Evolutionary conservation across 2,797 vertebrate genomes (phyloP), one percentile per base, ranked within the genome.

Genomic region (Erpetoichthys calabaricus): DNA sequence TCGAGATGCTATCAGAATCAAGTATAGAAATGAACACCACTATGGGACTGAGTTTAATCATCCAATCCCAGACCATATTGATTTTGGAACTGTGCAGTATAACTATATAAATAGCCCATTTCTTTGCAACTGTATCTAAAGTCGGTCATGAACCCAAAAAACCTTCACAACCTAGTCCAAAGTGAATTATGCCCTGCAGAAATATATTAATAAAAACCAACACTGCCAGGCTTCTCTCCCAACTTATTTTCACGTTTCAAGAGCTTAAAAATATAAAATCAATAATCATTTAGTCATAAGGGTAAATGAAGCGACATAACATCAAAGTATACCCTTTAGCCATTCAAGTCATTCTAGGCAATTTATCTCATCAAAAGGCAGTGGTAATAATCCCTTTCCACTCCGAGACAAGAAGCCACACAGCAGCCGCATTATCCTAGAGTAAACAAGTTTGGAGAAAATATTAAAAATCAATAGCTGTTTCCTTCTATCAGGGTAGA

Each of bases 201-300:
- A 88, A 87, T 80, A 84, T 82, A 86, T 89, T 87, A 87, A 87
- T 84, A 81, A 84, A 25, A 89, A 75, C 77, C 72, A 85, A 86
- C 84, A 76, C 70, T 84, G 82, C 75, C 71, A 52, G 77, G 74
- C 77, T 84, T 81, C 80, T 84, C 78, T 66, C 77, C 79, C 74
- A 79, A 85, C 82, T 82, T 82, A 86, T 85, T 87, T 90, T 87
- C 86, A 84, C 79, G 73, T 89, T 87, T 84, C 85, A 81, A 81
- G 86, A 80, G 80, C 72, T 81, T 81, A 83, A 81, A 86, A 88
- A 90, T 90, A 83, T 81, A 84, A 90, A 92, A 94, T 90, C 89
- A 90, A 92, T 94, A 90, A 88, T 91, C 85, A 91, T 94, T 93
- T 91, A 89, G 88, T 89, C 85, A 86, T 88, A 84, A 89, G 84